A percentile compares a stretch with the other conserved stretches of the same genome.
Evolutionary conservation across 2,797 vertebrate genomes (phyloP).

Genomic region (Eleutherodactylus coqui): DNA sequence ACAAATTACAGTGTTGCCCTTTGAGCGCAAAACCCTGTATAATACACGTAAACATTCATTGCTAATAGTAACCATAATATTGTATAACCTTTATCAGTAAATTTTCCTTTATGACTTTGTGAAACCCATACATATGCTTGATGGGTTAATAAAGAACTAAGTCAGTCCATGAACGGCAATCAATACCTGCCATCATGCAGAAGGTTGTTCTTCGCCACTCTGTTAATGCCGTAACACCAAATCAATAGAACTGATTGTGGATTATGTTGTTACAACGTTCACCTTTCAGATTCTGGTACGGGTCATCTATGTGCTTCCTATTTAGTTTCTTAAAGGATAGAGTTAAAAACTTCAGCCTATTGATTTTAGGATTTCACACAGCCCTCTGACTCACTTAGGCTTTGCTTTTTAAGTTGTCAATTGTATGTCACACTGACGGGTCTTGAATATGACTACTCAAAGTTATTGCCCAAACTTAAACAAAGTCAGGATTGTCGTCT

Average conservation of each 20-base stretch:
- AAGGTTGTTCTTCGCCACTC: slow-evolving; percentile 47
- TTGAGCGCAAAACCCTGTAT: too few relatives aligned
- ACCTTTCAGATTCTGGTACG: slow-evolving; percentile 70
- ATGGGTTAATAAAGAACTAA: slow-evolving; percentile 21
- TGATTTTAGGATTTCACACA: slow-evolving; percentile 83
- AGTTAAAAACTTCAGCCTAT: slow-evolving; percentile 80
- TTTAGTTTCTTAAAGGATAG: slow-evolving; percentile 77
- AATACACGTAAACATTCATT: too few relatives aligned
- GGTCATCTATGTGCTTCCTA: slow-evolving; percentile 69
- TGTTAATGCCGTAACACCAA: slow-evolving; percentile 77
- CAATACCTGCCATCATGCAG: slow-evolving; percentile 41
- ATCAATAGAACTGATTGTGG: slow-evolving; percentile 78
- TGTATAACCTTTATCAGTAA: background rate
- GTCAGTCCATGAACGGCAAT: slow-evolving; percentile 36
- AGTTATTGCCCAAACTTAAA: slow-evolving; percentile 67
- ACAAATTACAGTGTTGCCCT: too few relatives aligned
- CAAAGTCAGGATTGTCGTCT: slow-evolving; percentile 60
- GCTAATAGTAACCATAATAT: too few relatives aligned
- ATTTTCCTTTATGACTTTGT: background rate
- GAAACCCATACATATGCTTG: background rate
- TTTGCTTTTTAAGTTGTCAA: slow-evolving; percentile 77
- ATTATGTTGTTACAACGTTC: slow-evolving; percentile 74
- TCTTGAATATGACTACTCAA: slow-evolving; percentile 71
- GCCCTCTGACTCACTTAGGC: slow-evolving; percentile 73
- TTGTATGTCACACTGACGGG: slow-evolving; percentile 72